A percentile compares a stretch with the other conserved stretches of the same genome.
Evolutionary conservation across 1,140 invertebrate genomes (phyloP).

Genomic region (Papilio helenus): DNA sequence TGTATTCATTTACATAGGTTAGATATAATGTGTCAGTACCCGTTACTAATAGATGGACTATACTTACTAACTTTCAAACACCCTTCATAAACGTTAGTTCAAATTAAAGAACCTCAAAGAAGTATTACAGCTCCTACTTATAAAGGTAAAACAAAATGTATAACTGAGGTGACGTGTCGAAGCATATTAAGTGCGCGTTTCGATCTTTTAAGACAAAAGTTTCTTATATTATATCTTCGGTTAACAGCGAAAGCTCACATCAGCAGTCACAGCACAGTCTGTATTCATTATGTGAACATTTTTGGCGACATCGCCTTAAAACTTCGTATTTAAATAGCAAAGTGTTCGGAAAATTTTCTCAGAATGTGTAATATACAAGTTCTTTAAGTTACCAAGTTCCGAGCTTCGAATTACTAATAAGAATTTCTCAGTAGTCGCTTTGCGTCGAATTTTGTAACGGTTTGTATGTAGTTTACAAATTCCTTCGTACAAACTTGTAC

Average conservation of each 20-base stretch:
- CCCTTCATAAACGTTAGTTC: too few species aligned
- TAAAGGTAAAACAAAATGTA: background rate
- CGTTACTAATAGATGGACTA: too few species aligned
- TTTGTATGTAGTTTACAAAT: background rate
- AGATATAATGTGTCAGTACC: too few species aligned
- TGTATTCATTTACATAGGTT: background rate
- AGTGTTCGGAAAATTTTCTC: background rate
- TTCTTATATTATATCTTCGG: background rate
- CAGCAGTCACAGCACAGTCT: background rate
- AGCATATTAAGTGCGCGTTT: background rate
- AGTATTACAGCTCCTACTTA: background rate
- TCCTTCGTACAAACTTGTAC: background rate
- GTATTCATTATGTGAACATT: background rate
- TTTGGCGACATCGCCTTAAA: constrained; percentile 7
- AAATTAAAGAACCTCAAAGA: too few species aligned
- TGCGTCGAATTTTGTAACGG: constrained; percentile 5
- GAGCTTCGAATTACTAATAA: constrained; percentile 29
- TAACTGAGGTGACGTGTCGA: background rate
- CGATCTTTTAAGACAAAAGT: background rate
- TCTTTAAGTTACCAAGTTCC: constrained; percentile 26
- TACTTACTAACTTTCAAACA: too few species aligned
- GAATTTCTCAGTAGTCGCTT: constrained; percentile 9
- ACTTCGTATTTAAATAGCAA: constrained; percentile 14
- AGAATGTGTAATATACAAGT: constrained; percentile 33
- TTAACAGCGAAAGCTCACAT: too few species aligned